phyloP scores from a whole-genome alignment of 2,888 invertebrate genomes.

The Lochmaea crataegi region DNA sequence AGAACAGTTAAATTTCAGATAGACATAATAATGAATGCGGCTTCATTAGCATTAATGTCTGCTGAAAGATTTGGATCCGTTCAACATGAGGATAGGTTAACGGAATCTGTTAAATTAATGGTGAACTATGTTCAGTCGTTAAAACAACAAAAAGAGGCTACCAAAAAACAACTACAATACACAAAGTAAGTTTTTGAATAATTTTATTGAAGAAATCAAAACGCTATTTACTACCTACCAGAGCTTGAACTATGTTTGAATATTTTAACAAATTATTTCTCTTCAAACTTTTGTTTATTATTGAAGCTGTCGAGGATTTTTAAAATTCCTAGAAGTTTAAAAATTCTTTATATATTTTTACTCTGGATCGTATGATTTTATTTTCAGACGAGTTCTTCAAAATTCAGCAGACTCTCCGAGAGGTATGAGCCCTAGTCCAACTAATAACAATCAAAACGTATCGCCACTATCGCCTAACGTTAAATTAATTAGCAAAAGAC shows the following conservation, averaged over 20 bases:
- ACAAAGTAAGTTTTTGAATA: constrained; percentile 64
- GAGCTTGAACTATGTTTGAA: no score
- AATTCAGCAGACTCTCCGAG: constrained; percentile 49
- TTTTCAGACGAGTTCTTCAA: constrained; percentile 60
- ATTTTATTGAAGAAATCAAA: constrained; percentile 1
- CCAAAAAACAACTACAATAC: constrained; percentile 69
- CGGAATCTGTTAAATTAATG: constrained; percentile 70
- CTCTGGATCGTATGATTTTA: constrained; percentile 1
- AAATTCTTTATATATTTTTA: not conserved
- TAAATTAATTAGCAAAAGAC: constrained; percentile 63
- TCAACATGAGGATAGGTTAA: constrained; percentile 70
- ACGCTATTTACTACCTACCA: not conserved
- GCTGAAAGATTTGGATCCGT: constrained; percentile 69
- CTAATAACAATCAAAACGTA: constrained; percentile 28
- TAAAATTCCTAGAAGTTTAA: not conserved
- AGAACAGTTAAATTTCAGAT: constrained; percentile 45
- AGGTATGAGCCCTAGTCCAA: constrained; percentile 33
- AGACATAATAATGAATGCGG: constrained; percentile 60
- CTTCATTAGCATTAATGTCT: constrained; percentile 59
- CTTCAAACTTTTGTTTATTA: not conserved
- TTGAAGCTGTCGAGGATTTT: not conserved
- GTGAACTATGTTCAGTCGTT: constrained; percentile 70
- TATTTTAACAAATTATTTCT: no score
- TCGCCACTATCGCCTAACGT: constrained; percentile 40
- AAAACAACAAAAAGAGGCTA: constrained; percentile 68